Evolutionary conservation across 2,888 invertebrate genomes (phyloP).

Genomic region (Epiblema foenella): DNA sequence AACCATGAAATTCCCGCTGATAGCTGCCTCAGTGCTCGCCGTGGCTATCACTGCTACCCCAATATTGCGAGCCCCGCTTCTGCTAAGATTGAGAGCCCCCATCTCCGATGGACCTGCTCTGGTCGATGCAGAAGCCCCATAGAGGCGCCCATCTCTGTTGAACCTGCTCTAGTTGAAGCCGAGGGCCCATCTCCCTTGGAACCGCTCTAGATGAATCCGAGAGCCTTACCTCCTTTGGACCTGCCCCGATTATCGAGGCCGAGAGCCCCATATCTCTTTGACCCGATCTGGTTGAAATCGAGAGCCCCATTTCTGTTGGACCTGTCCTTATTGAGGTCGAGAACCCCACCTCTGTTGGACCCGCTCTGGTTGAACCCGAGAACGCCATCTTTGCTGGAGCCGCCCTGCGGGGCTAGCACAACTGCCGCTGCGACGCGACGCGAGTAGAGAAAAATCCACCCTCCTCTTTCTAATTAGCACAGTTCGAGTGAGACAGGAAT

Average conservation of each 20-base stretch:
- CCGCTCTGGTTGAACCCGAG: constrained; percentile 36
- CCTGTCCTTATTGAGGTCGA: constrained; percentile 10
- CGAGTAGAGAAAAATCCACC: no score
- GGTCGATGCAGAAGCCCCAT: no score
- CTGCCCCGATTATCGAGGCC: constrained; percentile 30
- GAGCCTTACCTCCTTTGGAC: background rate
- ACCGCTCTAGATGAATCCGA: background rate
- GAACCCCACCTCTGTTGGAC: constrained; percentile 23
- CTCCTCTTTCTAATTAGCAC: no score
- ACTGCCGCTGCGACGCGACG: no score
- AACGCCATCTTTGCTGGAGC: constrained; percentile 32
- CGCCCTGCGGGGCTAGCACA: no score
- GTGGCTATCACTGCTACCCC: constrained; percentile 55
- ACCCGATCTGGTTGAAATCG: constrained; percentile 23
- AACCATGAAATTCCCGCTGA: constrained; percentile 57
- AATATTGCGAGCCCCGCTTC: background rate
- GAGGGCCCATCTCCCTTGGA: constrained; percentile 21
- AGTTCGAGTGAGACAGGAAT: no score
- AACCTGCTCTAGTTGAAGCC: constrained; percentile 18
- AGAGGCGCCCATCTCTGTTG: constrained; percentile 33
- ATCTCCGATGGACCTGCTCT: no score
- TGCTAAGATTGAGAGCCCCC: constrained; percentile 39
- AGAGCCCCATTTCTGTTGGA: constrained; percentile 39
- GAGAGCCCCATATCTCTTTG: constrained; percentile 26
- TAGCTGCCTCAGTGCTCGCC: constrained; percentile 56